Percentiles rank a stretch among this genome's conserved stretches.
These are phyloP conservation scores for Cinclus cinclus DNA, from an alignment of 2,113 vertebrate genomes.

Conservation along the genomic window DNA sequence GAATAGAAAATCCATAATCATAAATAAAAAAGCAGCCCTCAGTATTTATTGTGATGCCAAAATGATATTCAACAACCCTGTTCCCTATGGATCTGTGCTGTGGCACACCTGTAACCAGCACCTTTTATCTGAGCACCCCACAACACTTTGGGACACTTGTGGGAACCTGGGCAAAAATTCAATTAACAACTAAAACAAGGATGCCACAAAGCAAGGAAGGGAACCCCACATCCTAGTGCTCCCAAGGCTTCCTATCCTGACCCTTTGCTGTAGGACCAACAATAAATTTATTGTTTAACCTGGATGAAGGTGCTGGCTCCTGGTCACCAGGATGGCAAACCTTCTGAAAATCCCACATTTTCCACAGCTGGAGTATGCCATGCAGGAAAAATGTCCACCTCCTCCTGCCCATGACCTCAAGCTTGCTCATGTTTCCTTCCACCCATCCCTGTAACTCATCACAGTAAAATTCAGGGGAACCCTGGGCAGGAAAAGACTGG, in stretches of 20 bases:
- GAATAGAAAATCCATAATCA: background rate
- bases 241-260: background rate
- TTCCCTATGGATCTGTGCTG: background rate
- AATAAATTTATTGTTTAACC: background rate
- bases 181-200: background rate
- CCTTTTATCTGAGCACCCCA: background rate
- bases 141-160: background rate
- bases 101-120: background rate
- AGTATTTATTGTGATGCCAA: background rate
- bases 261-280: background rate
- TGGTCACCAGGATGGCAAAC: background rate
- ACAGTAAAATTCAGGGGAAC: background rate
- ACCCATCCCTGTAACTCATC: background rate
- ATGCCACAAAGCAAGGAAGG: background rate
- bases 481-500: background rate
- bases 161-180: background rate
- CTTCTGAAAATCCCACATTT: background rate
- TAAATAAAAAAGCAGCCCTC: background rate
- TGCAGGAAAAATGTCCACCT: background rate
- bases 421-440: background rate
- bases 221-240: background rate
- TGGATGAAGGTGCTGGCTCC: background rate
- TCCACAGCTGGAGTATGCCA: background rate
- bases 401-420: background rate
- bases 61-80: background rate